Evolutionary conservation across 2,797 vertebrate genomes (phyloP), one percentile per base, ranked within the genome.

Genomic region (Gephyroberyx darwinii): DNA sequence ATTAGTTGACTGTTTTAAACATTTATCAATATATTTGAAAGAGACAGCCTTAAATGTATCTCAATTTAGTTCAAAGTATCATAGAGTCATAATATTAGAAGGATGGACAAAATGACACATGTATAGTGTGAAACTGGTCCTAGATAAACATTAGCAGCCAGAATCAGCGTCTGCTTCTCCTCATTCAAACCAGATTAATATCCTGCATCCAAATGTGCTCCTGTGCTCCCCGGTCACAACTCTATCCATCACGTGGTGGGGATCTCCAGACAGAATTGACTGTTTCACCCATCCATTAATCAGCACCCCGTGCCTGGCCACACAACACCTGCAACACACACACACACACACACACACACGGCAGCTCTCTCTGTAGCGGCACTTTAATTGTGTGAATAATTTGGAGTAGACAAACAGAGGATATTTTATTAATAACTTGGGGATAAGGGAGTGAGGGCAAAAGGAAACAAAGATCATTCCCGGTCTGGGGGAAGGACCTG

Each of bases 221-320:
- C 5, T 13, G 69, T 78, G 81, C 55, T 72, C 57, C 67, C 69
- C 47, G 65, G 81, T 84, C 86, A 73, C 80, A 82, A 72, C 73
- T 78, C 69, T 84, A 90, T 91, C 85, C 82, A 87, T 92, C 88
- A 89, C 68, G 16, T 55, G 3, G 76, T 10, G 8, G 79, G 88
- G 76, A 85, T 55, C 84, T 79, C 61, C 71, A 84, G 86, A 81
- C 83, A 83, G 69, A 48, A 66, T 54, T 75, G 71, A 62, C 69
- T 71, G 22, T 84, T 89, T 75, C 69, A 70, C 67, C 83, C 81
- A 82, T 84, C 84, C 75, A 79, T 90, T 90, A 88, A 83, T 90
- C 91, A 91, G 71, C 59, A 70, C 62, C 81, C 77, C 77, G 57
- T 83, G 80, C 72, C 82, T 82, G 77, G 77, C 81, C 73, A 77